Evolutionary conservation across 2,888 invertebrate genomes (phyloP).

Genomic region (Seladonia tumulorum): DNA sequence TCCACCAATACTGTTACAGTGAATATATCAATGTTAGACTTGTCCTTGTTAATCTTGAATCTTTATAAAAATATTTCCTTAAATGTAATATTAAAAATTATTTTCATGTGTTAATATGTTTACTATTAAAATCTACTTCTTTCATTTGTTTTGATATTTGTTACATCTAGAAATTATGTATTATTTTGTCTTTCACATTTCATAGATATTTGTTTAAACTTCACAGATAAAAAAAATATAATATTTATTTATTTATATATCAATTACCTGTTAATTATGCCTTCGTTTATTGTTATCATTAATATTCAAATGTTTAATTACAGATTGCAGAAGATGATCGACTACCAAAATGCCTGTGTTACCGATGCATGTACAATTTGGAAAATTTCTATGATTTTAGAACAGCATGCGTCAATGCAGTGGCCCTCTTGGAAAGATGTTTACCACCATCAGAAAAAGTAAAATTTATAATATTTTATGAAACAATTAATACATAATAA

Average conservation of each 20-base stretch:
- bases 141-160: not conserved
- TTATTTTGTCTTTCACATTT: not conserved
- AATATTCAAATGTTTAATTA: constrained; percentile 54
- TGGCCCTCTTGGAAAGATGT: constrained; percentile 80
- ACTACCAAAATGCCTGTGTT: constrained; percentile 84
- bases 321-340: constrained; percentile 84
- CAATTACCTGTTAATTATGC: not conserved
- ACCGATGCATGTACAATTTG: constrained; percentile 85
- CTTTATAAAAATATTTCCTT: not conserved
- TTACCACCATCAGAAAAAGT: constrained; percentile 77
- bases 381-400: constrained; percentile 85
- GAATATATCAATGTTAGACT: not conserved
- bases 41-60: not conserved
- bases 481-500: not conserved
- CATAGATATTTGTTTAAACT: not conserved
- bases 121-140: not conserved
- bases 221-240: not conserved
- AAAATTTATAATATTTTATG: constrained; percentile 38
- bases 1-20: not conserved
- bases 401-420: constrained; percentile 84
- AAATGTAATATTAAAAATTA: not conserved
- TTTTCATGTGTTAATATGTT: not conserved
- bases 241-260: not conserved
- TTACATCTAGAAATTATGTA: not conserved
- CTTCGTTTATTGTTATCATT: not conserved